Percentiles rank a stretch among this genome's conserved stretches.
These are phyloP conservation scores for Prochilodus magdalenae DNA, from an alignment of 2,113 vertebrate species.

Conservation along the genomic window DNA sequence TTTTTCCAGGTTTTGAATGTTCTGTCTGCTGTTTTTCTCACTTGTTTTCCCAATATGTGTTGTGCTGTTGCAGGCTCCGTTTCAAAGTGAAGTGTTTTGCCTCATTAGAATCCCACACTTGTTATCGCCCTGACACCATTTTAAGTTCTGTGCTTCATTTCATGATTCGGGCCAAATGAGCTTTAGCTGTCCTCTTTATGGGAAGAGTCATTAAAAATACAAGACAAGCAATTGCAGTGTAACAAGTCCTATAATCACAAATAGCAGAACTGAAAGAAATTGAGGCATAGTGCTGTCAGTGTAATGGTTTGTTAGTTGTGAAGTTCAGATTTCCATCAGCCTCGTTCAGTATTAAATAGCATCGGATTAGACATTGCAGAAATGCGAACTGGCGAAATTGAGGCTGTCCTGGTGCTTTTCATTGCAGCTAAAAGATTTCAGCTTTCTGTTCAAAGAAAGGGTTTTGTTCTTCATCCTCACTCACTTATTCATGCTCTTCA, in stretches of 20 bases:
- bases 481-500: neutral
- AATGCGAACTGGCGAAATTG: neutral
- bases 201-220: slow-evolving; percentile 19
- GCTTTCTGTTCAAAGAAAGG: neutral
- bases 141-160: neutral
- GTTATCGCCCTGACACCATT: neutral
- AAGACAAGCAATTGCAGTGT: neutral
- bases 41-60: neutral
- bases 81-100: slow-evolving; percentile 10
- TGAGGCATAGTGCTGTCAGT: neutral
- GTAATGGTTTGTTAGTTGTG: neutral
- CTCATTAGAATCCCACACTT: neutral
- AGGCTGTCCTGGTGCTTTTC: neutral
- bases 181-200: neutral
- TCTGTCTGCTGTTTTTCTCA: no score
- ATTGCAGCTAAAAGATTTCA: neutral
- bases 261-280: slow-evolving; percentile 3
- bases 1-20: no score
- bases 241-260: neutral
- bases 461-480: neutral
- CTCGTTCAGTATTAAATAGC: neutral
- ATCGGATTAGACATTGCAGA: neutral
- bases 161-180: neutral
- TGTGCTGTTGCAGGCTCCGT: neutral
- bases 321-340: neutral